phyloP scores from a whole-genome alignment of 2,113 vertebrate species.

The Triplophysa rosa region DNA sequence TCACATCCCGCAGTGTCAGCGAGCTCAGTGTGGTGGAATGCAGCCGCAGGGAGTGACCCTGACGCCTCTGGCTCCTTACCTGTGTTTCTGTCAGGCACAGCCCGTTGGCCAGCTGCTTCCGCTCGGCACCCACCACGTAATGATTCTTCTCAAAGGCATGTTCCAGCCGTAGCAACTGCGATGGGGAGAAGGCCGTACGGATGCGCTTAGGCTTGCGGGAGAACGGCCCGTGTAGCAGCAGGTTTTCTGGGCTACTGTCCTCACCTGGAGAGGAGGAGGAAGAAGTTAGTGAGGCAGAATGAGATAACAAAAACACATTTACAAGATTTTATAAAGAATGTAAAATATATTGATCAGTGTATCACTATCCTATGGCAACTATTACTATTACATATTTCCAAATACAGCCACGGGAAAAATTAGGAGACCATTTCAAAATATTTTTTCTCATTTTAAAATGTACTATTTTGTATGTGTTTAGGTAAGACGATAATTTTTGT shows the following conservation, averaged over 20 bases:
- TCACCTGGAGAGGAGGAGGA: conserved; percentile 63
- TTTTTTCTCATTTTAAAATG: no score
- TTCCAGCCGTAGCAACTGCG: conserved; percentile 78
- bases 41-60: background rate
- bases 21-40: conserved; percentile 36
- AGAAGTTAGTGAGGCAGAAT: background rate
- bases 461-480: no score
- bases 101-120: conserved; percentile 81
- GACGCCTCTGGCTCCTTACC: conserved; percentile 55
- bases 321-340: no score
- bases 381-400: no score
- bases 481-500: no score
- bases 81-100: conserved; percentile 81
- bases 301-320: no score
- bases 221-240: conserved; percentile 75
- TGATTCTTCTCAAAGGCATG: conserved; percentile 81
- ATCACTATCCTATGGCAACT: no score
- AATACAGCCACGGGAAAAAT: no score
- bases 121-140: conserved; percentile 81
- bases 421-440: no score
- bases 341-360: no score
- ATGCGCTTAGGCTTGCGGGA: conserved; percentile 79
- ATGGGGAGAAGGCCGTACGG: conserved; percentile 77
- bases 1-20: conserved; percentile 29
- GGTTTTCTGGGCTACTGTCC: conserved; percentile 74